These are phyloP conservation scores for Cygnus buccinator DNA, from an alignment of 2,113 vertebrate species.

Conservation along the genomic window DNA sequence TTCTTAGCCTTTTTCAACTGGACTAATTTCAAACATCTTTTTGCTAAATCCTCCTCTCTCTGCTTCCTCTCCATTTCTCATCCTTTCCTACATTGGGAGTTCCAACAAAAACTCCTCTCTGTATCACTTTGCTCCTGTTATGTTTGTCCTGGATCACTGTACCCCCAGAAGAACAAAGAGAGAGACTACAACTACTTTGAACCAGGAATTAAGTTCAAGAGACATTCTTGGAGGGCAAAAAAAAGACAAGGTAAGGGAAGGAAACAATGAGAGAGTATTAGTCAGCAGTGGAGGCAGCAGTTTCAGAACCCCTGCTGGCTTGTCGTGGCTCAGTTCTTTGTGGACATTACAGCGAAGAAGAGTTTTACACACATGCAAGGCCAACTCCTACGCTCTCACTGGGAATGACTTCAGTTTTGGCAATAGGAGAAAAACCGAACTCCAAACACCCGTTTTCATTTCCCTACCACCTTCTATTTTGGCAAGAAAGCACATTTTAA, in stretches of 20 bases:
- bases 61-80: conserved; percentile 13
- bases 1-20: conserved; percentile 8
- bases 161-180: background rate
- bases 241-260: background rate
- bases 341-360: background rate
- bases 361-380: background rate
- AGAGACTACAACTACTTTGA: background rate
- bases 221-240: background rate
- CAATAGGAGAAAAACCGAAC: background rate
- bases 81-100: background rate
- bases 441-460: background rate
- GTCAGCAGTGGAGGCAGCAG: background rate
- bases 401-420: background rate
- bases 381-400: background rate
- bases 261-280: background rate
- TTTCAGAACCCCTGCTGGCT: background rate
- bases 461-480: background rate
- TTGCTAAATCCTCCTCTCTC: background rate
- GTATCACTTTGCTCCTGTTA: background rate
- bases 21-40: conserved; percentile 18
- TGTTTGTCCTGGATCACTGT: conserved; percentile 2
- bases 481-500: background rate
- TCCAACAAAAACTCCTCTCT: conserved; percentile 12
- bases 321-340: background rate
- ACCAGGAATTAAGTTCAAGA: background rate